These are phyloP conservation scores for Ambastaia sidthimunki DNA, from an alignment of 2,797 vertebrate genomes.

Conservation along the genomic window DNA sequence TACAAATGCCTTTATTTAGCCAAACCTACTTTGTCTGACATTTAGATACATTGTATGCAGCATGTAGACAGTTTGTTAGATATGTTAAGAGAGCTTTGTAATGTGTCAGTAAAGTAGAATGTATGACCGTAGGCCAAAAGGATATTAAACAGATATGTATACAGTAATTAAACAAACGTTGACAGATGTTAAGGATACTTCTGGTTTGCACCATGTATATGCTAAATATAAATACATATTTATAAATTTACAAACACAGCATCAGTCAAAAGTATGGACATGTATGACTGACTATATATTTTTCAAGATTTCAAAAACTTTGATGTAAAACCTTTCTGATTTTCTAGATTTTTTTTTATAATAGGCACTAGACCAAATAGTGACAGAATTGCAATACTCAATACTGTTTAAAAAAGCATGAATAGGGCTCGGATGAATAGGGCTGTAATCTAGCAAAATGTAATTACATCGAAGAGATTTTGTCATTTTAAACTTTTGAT, in stretches of 20 bases:
- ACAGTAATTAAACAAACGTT: neutral
- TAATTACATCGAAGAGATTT: no score
- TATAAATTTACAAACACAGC: neutral
- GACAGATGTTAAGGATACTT: neutral
- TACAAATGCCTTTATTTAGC: conserved; percentile 59
- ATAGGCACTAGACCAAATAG: neutral
- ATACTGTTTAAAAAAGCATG: neutral
- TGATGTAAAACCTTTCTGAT: neutral
- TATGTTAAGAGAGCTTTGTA: neutral
- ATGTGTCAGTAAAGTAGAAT: conserved; percentile 13
- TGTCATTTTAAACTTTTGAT: neutral
- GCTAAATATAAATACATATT: neutral
- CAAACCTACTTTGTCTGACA: conserved; percentile 47
- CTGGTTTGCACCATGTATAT: neutral
- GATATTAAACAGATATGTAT: neutral
- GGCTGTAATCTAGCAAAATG: neutral
- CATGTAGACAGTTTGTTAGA: conserved; percentile 37
- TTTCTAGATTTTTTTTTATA: neutral
- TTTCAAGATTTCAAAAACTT: neutral
- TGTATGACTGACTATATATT: neutral
- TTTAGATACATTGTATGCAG: conserved; percentile 36
- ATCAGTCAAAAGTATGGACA: neutral
- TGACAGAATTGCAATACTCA: neutral
- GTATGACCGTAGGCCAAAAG: conserved; percentile 8
- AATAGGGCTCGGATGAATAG: neutral